Base-by-base conservation (phyloP, 2,797 vertebrate genomes). In the Micropoecilia bifurca region DNA sequence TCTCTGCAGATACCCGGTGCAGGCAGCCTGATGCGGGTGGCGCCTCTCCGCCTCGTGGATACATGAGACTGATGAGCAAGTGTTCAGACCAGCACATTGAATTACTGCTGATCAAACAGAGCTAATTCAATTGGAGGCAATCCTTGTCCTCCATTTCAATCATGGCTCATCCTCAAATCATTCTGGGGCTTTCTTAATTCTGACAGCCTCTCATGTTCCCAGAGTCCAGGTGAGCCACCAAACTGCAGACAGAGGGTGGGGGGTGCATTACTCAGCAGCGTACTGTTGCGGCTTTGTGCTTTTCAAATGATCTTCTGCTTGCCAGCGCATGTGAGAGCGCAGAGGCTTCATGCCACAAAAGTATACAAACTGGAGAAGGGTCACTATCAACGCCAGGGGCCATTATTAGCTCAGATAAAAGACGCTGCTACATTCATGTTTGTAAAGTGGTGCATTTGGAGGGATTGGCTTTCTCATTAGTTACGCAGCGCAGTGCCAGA, bases 31-130 rank as follows among this genome's bases (percentile, higher is more conserved):
- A 74, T 39, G 0, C n/a, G 50, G 16, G 83, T 25, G 75, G 75
- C 22, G 73, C 80, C 80, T 86, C 33, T 7, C 78, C 80, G 80
- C 81, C 83, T 77, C 71, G 36, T 41, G 47, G 72, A 78, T 75
- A 73, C 33, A 18, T 25, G 76, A 76, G 53, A 71, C 76, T 72
- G 86, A 90, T 87, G 83, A 88, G 68, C 78, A 73, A 84, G 86
- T 88, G 83, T 79, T 81, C 75, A 84, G 66, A 76, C 79, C 77
- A 71, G 43, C 61, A 78, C 80, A 89, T 85, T 80, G n/a, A 87
- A 87, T 92, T 83, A 85, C 84, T 10, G 66, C 81, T 73, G 61
- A 88, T 86, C 72, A 83, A 75, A 80, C 7, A 28, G 50, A 74
- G 76, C 20, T 8, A 82, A 89, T 77, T 66, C 0, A 55, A 55